Percentiles rank a stretch among this genome's conserved stretches.
Conservation (phyloP, 2,797 vertebrate species). For the Pogoniulus pusillus region DNA sequence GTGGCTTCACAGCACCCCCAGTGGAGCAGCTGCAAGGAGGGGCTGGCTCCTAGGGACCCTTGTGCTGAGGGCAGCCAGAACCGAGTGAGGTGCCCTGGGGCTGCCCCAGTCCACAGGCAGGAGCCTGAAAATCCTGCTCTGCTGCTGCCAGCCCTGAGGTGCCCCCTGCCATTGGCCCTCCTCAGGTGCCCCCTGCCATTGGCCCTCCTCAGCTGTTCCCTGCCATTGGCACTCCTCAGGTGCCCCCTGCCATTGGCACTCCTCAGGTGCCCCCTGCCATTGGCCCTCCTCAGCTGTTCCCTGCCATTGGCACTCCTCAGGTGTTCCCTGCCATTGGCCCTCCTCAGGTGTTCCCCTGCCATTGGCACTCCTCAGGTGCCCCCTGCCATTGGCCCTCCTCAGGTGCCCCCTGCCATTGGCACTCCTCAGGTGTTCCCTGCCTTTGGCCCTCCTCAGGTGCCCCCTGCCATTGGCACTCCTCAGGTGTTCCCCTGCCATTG, state of each 20-base stretch:
- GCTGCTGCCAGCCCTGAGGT: background rate
- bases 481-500: no score
- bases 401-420: fast-evolving
- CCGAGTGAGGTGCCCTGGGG: background rate
- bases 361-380: no score
- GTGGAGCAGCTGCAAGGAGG: fast-evolving
- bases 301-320: background rate
- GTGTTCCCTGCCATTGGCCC: background rate
- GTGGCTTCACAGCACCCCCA: background rate
- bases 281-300: no score
- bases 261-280: background rate
- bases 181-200: background rate
- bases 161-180: background rate
- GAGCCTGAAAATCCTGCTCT: slow-evolving; percentile 24
- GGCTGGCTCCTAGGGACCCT: background rate
- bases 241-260: background rate
- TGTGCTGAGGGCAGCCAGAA: fast-evolving
- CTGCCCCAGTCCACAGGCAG: background rate
- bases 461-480: no score
- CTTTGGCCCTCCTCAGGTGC: no score
- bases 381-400: background rate
- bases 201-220: no score
- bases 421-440: no score
- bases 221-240: background rate
- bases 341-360: background rate